Evolutionary conservation across 2,797 vertebrate genomes (phyloP).

Genomic region (Pipistrellus pygmaeus): DNA sequence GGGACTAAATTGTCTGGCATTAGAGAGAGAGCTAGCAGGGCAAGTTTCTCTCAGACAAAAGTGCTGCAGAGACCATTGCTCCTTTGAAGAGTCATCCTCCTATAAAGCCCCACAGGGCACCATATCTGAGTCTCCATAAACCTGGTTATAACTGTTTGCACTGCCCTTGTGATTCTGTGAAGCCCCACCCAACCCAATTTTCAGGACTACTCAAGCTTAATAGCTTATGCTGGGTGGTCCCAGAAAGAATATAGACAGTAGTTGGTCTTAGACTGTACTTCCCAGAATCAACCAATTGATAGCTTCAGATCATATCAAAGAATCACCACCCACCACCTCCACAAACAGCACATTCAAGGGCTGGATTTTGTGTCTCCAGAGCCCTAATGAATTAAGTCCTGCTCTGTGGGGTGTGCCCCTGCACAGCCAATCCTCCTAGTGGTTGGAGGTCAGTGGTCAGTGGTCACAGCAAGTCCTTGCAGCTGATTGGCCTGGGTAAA

Average conservation of each 20-base stretch:
- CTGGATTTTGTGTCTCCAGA: not conserved
- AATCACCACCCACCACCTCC: not conserved
- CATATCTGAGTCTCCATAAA: not conserved
- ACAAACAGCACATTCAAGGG: not conserved
- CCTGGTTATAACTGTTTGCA: not conserved
- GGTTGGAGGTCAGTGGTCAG: not conserved
- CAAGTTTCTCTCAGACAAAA: not conserved
- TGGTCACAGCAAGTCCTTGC: not conserved
- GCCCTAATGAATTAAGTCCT: not conserved
- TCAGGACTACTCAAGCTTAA: not conserved
- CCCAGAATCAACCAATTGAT: not conserved
- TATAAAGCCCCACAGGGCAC: not conserved
- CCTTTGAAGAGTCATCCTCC: not conserved
- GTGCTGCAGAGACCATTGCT: not conserved
- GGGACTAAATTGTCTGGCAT: not conserved
- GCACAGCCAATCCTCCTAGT: not conserved
- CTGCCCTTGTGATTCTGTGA: not conserved
- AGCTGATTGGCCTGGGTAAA: not conserved
- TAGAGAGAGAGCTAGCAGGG: not conserved
- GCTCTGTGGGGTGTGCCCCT: not conserved
- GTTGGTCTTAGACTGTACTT: not conserved
- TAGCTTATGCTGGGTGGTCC: not conserved
- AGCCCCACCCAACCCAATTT: not conserved
- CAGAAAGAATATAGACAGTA: no score
- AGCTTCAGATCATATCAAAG: not conserved